These are phyloP conservation scores for Sinotaia quadrata DNA, from an alignment of 2,888 invertebrate species.

Conservation along the genomic window DNA sequence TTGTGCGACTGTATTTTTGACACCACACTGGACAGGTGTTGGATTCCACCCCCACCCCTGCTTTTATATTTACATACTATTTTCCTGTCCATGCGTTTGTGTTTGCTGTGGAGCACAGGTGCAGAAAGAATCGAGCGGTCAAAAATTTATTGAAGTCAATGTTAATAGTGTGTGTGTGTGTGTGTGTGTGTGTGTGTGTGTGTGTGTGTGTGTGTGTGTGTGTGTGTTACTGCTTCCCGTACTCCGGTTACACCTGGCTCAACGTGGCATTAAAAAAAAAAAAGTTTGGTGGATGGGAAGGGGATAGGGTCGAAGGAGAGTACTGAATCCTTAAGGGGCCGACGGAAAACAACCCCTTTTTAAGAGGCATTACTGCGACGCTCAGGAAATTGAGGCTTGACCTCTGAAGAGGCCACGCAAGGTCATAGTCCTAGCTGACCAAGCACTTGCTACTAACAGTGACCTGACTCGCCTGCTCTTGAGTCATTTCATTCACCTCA, in stretches of 20 bases:
- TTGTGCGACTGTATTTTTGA: no score
- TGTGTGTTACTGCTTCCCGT: neutral
- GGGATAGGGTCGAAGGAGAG: neutral
- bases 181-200: constrained; percentile 6
- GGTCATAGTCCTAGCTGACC: constrained; percentile 8
- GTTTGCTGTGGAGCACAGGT: no score
- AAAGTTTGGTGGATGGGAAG: neutral
- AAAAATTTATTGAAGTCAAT: no score
- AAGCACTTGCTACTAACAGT: no score
- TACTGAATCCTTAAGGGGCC: neutral
- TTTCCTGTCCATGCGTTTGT: no score
- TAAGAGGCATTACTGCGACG: neutral
- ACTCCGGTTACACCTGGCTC: neutral
- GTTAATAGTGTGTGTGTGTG: neutral
- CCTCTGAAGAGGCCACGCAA: constrained; percentile 6
- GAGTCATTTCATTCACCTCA: no score
- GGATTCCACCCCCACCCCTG: no score
- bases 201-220: neutral
- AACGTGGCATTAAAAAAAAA: no score
- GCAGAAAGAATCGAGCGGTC: no score
- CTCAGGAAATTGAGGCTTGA: neutral
- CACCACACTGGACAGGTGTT: no score
- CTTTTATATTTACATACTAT: no score
- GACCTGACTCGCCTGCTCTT: no score
- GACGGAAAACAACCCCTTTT: neutral